Evolutionary conservation across 37 sponge, comb jelly and placozoan genomes (phyloP).

Genomic region (Cliona cf. orientalis): DNA sequence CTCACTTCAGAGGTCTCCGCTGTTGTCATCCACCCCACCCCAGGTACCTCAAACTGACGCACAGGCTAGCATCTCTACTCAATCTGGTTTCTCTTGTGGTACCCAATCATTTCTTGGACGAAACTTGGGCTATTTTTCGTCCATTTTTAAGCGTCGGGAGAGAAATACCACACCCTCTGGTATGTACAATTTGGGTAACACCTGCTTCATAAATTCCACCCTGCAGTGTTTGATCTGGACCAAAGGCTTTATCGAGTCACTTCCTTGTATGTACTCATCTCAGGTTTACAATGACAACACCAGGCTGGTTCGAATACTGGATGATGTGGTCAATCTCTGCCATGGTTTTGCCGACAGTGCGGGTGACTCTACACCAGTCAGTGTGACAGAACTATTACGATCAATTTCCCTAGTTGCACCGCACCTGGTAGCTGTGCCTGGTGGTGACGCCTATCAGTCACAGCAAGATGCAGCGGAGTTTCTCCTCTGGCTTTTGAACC

Average conservation of each 20-base stretch:
- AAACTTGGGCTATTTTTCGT: background rate
- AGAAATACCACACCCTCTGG: constrained; percentile 43
- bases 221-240: constrained; percentile 52
- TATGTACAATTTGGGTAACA: constrained; percentile 50
- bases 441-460: background rate
- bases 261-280: background rate
- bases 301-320: background rate
- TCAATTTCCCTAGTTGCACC: constrained; percentile 33
- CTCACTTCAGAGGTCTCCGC: too few species aligned
- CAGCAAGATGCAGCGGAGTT: constrained; percentile 79
- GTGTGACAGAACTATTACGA: constrained; percentile 2
- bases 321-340: background rate
- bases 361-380: constrained; percentile 1
- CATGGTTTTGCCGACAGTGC: constrained; percentile 2
- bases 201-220: constrained; percentile 48
- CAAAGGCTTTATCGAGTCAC: constrained; percentile 17
- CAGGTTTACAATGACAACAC: background rate
- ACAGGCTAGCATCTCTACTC: too few species aligned
- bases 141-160: background rate
- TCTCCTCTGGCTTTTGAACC: constrained; percentile 60
- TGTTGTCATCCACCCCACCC: too few species aligned
- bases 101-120: too few species aligned
- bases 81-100: too few species aligned
- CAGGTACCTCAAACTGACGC: too few species aligned
- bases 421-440: constrained; percentile 26